phyloP scores from a whole-genome alignment of 2,113 vertebrate genomes.

The Bos taurus region ARS-UCD2.0 NC_037349.1:49790001-49790500 shows the following conservation, averaged over 20 bases:
- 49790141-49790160: neutral
- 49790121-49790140: neutral
- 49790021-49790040: neutral
- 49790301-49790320: neutral
- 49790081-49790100: neutral
- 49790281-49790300: neutral
- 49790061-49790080: neutral
- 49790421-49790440: neutral
- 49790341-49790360: neutral
- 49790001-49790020: neutral
- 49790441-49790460: neutral
- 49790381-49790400: neutral
- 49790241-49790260: neutral
- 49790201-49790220: neutral
- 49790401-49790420: neutral
- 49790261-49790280: neutral
- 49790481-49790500: slow-evolving; percentile 24
- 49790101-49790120: neutral
- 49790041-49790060: neutral
- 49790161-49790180: neutral
- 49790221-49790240: neutral
- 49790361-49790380: neutral
- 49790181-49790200: neutral
- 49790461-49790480: neutral
- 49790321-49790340: neutral